Evolutionary conservation across 2,888 invertebrate genomes (phyloP), one percentile per base, ranked within the genome.

Genomic region (Amblyjoppa proteus): DNA sequence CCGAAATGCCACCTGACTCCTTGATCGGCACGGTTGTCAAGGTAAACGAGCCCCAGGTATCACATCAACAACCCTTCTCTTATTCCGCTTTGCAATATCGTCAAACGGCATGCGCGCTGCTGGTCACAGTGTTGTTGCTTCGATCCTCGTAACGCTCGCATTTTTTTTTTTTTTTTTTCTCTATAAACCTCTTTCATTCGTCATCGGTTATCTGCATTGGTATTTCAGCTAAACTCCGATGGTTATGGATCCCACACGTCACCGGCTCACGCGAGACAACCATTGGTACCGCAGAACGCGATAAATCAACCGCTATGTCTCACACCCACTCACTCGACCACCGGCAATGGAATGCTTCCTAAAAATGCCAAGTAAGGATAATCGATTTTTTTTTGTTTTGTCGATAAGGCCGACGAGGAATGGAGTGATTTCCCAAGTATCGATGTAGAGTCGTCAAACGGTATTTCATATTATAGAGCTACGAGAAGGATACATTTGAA

Each of bases 301-400:
- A 93, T 91, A 88, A 93, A 93, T 88, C 93, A 91, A 81, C 93
- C 94, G 82, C 87, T 93, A 66, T 94, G 93, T 84, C 91, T 93
- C 87, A 93, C 94, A 73, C 94, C 94, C 34, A 91, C 90, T 81
- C 93, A 92, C 95, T 95, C 92, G 95, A 95, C 94, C 88, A 95
- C 95, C 83, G 95, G 94, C 88, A 95, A 95, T 88, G 95, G 94
- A 89, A 93, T 91, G 88, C 90, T 94, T 90, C 98, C 98, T 90
- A 98, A 98, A 95, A 98, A 98, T 96, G 98, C 98, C 94, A 98
- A 98, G 98, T 98, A 94, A 97, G 98, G 96, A 90, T 34, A 31
- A 34, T 51, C 25, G 31, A 11, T 61, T 68, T 58, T 45, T 45
- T 3, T 58, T 69, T 56, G 9, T 49, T 49, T 49, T 49, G 41